A percentile compares a stretch with the other conserved stretches of the same genome.
Conservation (phyloP, 1,140 invertebrate species). For the Physella acuta region DNA sequence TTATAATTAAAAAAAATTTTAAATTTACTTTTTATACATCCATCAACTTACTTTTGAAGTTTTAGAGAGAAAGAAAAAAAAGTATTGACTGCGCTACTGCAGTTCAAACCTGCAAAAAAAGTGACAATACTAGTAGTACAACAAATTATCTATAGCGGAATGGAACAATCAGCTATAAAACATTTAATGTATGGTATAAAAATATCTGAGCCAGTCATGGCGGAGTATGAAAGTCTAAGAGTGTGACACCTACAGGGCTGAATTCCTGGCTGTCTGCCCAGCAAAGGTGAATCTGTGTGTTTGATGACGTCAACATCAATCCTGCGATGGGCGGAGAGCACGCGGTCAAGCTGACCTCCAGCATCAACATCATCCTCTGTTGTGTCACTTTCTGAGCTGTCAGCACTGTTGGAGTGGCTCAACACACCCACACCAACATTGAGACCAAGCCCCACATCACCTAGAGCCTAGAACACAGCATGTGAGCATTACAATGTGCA, state of each 20-base stretch:
- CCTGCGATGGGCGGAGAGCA: slow-evolving; percentile 4
- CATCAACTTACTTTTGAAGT: slow-evolving; percentile 43
- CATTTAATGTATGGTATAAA: too few species aligned
- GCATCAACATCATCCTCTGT: slow-evolving; percentile 28
- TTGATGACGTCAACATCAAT: background rate
- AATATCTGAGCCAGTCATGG: too few species aligned
- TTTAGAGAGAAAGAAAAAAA: slow-evolving; percentile 41
- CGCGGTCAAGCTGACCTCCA: background rate
- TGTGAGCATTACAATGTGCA: too few species aligned
- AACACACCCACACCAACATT: background rate
- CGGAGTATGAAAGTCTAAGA: too few species aligned
- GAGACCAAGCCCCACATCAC: too few species aligned
- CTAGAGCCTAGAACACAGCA: too few species aligned
- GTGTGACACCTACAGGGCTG: slow-evolving; percentile 2
- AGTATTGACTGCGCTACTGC: slow-evolving; percentile 36
- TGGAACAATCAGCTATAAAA: too few species aligned
- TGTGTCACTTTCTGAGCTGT: slow-evolving; percentile 29
- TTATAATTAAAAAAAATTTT: too few species aligned
- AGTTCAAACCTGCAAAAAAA: slow-evolving; percentile 42
- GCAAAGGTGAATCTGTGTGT: background rate
- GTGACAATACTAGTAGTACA: too few species aligned
- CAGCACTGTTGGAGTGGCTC: slow-evolving; percentile 25
- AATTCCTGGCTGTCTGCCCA: background rate
- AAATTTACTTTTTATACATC: too few species aligned
- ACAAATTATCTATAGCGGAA: too few species aligned